A percentile compares a stretch with the other conserved stretches of the same genome.
phyloP scores from a whole-genome alignment of 2,113 vertebrate species.

The Phaetusa simplex region DNA sequence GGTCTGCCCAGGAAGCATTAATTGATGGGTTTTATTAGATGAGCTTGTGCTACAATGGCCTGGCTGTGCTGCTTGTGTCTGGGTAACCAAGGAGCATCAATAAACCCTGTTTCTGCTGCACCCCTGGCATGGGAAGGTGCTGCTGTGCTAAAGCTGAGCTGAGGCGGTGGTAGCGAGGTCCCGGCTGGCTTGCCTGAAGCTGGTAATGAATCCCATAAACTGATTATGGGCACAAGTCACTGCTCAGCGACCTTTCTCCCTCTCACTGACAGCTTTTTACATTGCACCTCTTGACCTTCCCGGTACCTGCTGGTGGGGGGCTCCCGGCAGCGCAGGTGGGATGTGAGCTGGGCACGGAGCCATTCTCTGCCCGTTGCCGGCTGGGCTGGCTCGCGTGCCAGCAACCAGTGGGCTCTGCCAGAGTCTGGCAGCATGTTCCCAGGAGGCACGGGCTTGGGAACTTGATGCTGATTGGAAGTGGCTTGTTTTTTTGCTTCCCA shows the following conservation, averaged over 20 bases:
- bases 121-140: background rate
- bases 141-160: background rate
- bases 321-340: background rate
- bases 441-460: background rate
- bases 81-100: background rate
- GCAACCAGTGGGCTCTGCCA: background rate
- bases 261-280: background rate
- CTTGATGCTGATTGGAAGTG: background rate
- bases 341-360: accelerated
- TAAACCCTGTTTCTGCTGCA: background rate
- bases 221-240: background rate
- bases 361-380: accelerated
- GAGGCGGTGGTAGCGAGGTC: accelerated
- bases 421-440: background rate
- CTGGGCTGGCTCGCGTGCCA: background rate
- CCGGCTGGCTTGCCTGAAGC: background rate
- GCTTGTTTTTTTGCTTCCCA: background rate
- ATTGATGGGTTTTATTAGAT: background rate
- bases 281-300: background rate
- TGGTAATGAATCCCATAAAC: constrained; percentile 22
- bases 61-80: background rate
- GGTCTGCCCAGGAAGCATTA: background rate
- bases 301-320: accelerated
- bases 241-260: constrained; percentile 16
- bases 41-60: background rate